Conservation (phyloP, 2,113 vertebrate species). For the Scortum barcoo region DNA sequence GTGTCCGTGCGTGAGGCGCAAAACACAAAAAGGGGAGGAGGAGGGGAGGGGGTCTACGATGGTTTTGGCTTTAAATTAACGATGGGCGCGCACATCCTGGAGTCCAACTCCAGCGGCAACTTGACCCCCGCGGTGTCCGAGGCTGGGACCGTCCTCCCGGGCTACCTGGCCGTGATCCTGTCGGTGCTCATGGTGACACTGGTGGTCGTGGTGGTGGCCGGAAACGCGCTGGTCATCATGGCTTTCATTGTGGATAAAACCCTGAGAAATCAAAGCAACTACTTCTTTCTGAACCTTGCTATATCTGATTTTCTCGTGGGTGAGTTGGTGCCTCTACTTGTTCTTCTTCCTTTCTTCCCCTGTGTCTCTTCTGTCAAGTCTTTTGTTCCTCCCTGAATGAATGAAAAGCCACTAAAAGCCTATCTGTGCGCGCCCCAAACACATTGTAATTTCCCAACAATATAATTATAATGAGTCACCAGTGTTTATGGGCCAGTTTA, state of each 20-base stretch:
- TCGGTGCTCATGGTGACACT: slow-evolving; percentile 88
- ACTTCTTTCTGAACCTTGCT: slow-evolving; percentile 92
- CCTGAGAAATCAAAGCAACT: slow-evolving; percentile 91
- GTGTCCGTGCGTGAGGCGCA: slow-evolving; percentile 32
- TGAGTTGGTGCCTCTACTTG: slow-evolving; percentile 79
- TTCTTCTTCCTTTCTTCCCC: background rate
- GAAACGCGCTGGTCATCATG: slow-evolving; percentile 90
- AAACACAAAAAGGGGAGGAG: too few species aligned
- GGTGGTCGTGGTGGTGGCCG: slow-evolving; percentile 87
- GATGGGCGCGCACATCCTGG: slow-evolving; percentile 76
- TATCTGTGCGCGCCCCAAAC: background rate
- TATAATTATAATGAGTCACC: slow-evolving; percentile 6
- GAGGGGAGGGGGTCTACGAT: slow-evolving; percentile 46
- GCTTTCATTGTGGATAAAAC: slow-evolving; percentile 92
- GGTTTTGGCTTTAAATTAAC: slow-evolving; percentile 46
- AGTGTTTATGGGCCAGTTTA: background rate
- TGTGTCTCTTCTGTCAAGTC: slow-evolving; percentile 20
- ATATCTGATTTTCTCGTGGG: slow-evolving; percentile 95
- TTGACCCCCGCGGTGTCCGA: slow-evolving; percentile 69
- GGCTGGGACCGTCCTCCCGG: slow-evolving; percentile 63
- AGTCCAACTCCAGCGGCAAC: slow-evolving; percentile 81
- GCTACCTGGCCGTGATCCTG: slow-evolving; percentile 78
- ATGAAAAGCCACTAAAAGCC: background rate
- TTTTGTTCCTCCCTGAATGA: slow-evolving; percentile 37
- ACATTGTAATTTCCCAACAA: background rate